Conservation (phyloP, 2,797 vertebrate genomes). For the Fistularia commersonii region DNA sequence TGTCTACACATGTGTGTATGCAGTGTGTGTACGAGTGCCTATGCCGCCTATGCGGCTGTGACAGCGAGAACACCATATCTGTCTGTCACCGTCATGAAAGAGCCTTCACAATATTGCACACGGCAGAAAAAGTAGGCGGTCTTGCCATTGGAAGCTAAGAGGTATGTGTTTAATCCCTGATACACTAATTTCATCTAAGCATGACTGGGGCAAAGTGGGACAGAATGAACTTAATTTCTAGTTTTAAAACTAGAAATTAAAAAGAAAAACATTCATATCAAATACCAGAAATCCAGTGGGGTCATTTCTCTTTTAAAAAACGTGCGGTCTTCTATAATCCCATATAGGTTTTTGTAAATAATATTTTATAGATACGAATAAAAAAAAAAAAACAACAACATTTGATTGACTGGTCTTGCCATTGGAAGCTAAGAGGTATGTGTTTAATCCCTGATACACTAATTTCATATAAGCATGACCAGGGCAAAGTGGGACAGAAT, state of each 20-base stretch:
- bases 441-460: no score
- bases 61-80: not conserved
- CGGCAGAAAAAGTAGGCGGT: not conserved
- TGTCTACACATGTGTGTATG: not conserved
- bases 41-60: conserved; percentile 2
- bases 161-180: conserved; percentile 20
- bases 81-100: conserved; percentile 9
- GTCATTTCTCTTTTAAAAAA: no score
- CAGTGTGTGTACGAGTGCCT: not conserved
- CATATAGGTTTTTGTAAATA: no score
- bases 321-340: no score
- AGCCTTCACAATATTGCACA: conserved; percentile 17
- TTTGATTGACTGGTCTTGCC: no score
- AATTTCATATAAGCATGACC: no score
- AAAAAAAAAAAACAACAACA: no score
- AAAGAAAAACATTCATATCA: not conserved
- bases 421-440: no score
- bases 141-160: conserved; percentile 3
- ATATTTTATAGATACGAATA: no score
- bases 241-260: not conserved
- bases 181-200: conserved; percentile 3
- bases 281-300: no score
- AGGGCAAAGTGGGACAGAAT: no score
- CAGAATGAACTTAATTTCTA: not conserved
- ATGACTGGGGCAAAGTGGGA: conserved; percentile 1